phyloP scores from a whole-genome alignment of 2,888 invertebrate species.

The Limnephilus auricula region DNA sequence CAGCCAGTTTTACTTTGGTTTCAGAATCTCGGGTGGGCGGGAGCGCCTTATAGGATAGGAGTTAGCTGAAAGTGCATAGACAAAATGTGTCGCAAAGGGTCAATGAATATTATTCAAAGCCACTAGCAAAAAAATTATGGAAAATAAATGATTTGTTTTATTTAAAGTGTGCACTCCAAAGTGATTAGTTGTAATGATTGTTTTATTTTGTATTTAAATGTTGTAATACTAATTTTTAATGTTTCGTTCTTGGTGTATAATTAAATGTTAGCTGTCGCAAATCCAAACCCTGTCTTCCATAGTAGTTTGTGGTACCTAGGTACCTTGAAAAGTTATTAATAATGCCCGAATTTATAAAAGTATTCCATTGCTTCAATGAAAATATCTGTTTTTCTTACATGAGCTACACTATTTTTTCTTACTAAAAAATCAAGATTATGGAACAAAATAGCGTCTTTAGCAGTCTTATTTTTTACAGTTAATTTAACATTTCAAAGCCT shows the following conservation, averaged over 20 bases:
- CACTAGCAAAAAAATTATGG: neutral
- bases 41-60: too few relatives aligned
- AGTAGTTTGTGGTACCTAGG: conserved; percentile 7
- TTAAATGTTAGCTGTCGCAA: conserved; percentile 41
- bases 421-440: neutral
- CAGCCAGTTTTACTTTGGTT: too few relatives aligned
- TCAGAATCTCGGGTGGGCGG: too few relatives aligned
- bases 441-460: neutral
- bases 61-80: neutral
- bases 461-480: neutral
- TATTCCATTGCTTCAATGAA: neutral
- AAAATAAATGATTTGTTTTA: neutral
- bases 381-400: too few relatives aligned
- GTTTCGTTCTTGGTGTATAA: conserved; percentile 24
- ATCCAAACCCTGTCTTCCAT: conserved; percentile 48
- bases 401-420: neutral
- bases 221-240: conserved; percentile 26
- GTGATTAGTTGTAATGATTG: conserved; percentile 4
- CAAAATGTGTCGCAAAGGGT: too few relatives aligned
- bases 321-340: neutral
- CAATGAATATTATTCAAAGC: neutral
- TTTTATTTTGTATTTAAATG: conserved; percentile 19
- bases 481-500: too few relatives aligned
- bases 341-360: neutral
- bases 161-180: neutral